A percentile compares a stretch with the other conserved stretches of the same genome.
phyloP scores from a whole-genome alignment of 2,113 vertebrate genomes.

The Parotia lawesii region DNA sequence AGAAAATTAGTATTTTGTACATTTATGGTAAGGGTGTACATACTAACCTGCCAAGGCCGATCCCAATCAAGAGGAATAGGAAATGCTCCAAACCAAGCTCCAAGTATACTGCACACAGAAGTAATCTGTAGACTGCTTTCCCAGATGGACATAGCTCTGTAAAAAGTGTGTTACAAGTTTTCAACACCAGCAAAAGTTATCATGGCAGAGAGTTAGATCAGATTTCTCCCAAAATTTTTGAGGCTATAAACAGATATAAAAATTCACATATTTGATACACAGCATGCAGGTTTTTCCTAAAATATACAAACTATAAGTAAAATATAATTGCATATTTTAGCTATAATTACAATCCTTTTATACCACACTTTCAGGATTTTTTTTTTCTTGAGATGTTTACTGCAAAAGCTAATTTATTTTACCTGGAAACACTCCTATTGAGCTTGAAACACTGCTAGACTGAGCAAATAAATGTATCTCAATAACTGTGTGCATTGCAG shows the following conservation, averaged over 20 bases:
- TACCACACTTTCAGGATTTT: background rate
- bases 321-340: background rate
- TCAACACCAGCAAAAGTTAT: background rate
- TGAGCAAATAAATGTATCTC: background rate
- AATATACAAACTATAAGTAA: background rate
- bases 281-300: background rate
- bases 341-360: background rate
- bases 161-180: background rate
- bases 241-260: background rate
- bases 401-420: background rate
- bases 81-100: constrained; percentile 92
- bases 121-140: constrained; percentile 93
- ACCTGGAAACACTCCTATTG: background rate
- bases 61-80: constrained; percentile 97
- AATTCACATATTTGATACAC: background rate
- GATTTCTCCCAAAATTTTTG: background rate
- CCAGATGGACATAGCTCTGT: constrained; percentile 90
- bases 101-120: constrained; percentile 81
- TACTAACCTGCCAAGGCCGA: constrained; percentile 94
- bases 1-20: background rate
- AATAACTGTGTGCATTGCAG: background rate
- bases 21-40: background rate
- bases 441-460: background rate
- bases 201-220: background rate
- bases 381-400: background rate